These are phyloP conservation scores for Cephus nigrinus DNA, from an alignment of 2,888 invertebrate species.

Conservation along the genomic window DNA sequence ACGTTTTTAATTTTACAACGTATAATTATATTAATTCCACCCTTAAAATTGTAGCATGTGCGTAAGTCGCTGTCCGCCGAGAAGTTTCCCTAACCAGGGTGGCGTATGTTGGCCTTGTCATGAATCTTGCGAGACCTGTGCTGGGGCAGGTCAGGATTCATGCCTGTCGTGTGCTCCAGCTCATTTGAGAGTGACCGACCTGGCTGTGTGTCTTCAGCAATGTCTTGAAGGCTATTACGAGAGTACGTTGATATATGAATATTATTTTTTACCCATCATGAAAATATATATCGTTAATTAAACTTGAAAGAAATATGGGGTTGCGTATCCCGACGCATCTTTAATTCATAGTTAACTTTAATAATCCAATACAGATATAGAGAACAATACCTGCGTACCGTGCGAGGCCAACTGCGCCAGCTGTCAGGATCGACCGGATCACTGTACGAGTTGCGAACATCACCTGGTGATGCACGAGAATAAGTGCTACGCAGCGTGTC, in stretches of 20 bases:
- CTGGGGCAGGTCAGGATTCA: constrained; percentile 87
- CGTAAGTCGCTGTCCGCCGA: constrained; percentile 85
- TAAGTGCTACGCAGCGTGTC: constrained; percentile 87
- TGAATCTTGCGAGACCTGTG: constrained; percentile 89
- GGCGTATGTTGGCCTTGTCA: constrained; percentile 89
- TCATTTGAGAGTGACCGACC: constrained; percentile 84
- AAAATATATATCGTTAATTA: neutral
- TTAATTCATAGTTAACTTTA: neutral
- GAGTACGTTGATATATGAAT: constrained; percentile 68
- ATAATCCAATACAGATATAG: constrained; percentile 69
- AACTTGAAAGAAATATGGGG: neutral
- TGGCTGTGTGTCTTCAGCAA: constrained; percentile 87
- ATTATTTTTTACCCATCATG: neutral
- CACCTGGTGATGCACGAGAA: constrained; percentile 85
- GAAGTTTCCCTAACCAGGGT: constrained; percentile 84
- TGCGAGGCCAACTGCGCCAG: constrained; percentile 89
- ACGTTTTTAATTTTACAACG: neutral
- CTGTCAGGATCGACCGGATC: constrained; percentile 84
- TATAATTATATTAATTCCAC: neutral
- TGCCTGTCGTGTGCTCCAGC: constrained; percentile 87
- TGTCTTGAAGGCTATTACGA: constrained; percentile 93
- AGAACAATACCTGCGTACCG: constrained; percentile 82
- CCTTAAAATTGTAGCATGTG: constrained; percentile 74
- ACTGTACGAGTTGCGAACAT: constrained; percentile 89
- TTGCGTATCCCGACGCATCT: neutral